Evolutionary conservation across 2,797 vertebrate species (phyloP).

Genomic region (Crax fasciolata): DNA sequence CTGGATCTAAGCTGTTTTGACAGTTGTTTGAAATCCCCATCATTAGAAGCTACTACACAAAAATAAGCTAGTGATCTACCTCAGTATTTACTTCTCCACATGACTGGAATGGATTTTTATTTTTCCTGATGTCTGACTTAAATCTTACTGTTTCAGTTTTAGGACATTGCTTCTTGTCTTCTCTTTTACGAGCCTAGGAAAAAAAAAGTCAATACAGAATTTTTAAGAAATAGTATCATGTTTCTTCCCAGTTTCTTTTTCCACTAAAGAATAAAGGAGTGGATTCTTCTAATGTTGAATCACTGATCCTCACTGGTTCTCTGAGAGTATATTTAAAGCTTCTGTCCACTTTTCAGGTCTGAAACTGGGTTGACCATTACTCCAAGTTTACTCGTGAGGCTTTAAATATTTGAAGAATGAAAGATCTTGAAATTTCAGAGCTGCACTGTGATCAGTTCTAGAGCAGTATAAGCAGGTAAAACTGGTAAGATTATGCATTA

Average conservation of each 20-base stretch:
- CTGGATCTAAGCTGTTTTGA: background rate
- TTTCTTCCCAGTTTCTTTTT: background rate
- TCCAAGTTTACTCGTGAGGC: background rate
- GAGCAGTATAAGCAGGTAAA: background rate
- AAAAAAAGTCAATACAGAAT: background rate
- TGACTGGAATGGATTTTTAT: background rate
- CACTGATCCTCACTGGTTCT: background rate
- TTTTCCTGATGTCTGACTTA: background rate
- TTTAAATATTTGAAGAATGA: background rate
- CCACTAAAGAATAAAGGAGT: background rate
- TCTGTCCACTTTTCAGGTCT: background rate
- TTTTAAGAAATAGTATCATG: background rate
- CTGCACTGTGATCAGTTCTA: background rate
- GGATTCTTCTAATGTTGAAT: background rate
- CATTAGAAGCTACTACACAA: background rate
- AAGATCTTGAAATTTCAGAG: background rate
- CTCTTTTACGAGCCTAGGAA: background rate
- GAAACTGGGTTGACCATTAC: background rate
- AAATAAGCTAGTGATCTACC: background rate
- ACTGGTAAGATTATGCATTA: background rate
- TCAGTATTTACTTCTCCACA: background rate
- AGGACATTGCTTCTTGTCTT: background rate
- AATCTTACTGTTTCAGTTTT: background rate
- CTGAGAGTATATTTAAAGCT: fast-evolving
- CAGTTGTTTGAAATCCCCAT: background rate